These are phyloP conservation scores for Malurus cyaneus DNA, from an alignment of 2,113 vertebrate species.

Conservation along the genomic window DNA sequence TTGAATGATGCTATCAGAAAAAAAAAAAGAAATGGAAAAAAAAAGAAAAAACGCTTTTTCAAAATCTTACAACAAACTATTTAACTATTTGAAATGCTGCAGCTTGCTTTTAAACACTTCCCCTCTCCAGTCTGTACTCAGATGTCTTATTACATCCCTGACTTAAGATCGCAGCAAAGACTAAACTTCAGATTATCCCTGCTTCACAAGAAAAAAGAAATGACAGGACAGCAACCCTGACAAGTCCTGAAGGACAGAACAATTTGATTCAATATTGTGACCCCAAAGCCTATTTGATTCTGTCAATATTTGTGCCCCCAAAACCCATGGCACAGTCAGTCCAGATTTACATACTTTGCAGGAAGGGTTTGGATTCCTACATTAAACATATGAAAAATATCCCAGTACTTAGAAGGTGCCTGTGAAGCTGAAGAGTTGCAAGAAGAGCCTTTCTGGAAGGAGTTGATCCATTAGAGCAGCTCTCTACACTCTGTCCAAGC, in stretches of 20 bases:
- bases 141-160: background rate
- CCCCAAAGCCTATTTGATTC: background rate
- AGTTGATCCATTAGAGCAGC: background rate
- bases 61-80: background rate
- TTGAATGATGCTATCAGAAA: background rate
- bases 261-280: background rate
- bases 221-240: background rate
- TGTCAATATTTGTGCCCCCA: background rate
- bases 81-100: background rate
- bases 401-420: background rate
- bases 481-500: background rate
- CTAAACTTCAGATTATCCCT: background rate
- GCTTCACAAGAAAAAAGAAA: background rate
- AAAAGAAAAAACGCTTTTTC: background rate
- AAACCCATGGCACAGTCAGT: background rate
- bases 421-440: background rate
- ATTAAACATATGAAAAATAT: background rate
- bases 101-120: background rate
- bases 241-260: background rate
- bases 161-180: accelerated
- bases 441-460: background rate
- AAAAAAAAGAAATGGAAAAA: background rate
- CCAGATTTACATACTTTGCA: background rate
- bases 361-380: background rate
- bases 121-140: background rate